A percentile compares a stretch with the other conserved stretches of the same genome.
Evolutionary conservation across 1,140 invertebrate genomes (phyloP).

Genomic region (Orchestia grillus): DNA sequence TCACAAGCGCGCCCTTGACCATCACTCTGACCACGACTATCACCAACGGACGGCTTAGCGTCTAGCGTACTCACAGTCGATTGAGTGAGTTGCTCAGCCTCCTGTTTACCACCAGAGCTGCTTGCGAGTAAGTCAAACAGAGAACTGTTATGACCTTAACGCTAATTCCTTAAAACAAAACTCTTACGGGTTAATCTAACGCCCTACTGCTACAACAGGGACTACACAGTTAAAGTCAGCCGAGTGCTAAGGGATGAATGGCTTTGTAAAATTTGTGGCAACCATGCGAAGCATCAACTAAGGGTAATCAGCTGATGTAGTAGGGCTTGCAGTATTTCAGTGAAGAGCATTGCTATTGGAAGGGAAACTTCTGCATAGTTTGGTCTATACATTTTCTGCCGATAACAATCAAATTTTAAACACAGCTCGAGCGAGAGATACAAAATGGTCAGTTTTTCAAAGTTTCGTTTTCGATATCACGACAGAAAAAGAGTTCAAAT

Average conservation of each 20-base stretch:
- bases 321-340: neutral
- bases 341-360: neutral
- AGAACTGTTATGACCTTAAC: constrained; percentile 41
- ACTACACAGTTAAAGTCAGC: neutral
- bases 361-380: neutral
- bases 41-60: constrained; percentile 11
- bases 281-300: neutral
- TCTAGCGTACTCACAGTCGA: constrained; percentile 33
- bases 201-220: neutral
- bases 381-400: neutral
- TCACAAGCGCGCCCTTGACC: neutral
- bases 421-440: neutral
- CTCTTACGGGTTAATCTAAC: neutral
- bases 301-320: neutral
- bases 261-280: neutral
- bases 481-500: neutral
- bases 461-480: neutral
- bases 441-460: neutral
- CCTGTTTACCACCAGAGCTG: constrained; percentile 43
- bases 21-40: neutral
- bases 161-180: constrained; percentile 27
- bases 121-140: constrained; percentile 54
- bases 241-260: neutral
- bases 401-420: neutral
- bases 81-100: neutral